Conservation (phyloP, 1,140 invertebrate species). For the Rhyacophila brunnea region DNA sequence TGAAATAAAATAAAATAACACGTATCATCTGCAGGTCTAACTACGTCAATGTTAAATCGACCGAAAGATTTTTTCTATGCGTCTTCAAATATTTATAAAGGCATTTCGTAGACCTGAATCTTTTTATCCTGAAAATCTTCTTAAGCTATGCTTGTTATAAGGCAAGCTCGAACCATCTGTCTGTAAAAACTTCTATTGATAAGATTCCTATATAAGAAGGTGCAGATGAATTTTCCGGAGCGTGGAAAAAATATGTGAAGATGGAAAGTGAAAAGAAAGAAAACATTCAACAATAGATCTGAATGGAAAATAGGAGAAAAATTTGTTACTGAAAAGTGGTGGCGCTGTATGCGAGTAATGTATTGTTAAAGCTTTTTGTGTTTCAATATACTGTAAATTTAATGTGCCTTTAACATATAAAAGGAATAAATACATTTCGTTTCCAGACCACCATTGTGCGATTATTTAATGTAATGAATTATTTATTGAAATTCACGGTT, state of each 20-base stretch:
- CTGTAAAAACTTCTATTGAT: constrained; percentile 27
- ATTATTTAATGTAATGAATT: no score
- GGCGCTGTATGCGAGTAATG: neutral
- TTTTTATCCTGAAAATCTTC: constrained; percentile 24
- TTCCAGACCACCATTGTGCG: no score
- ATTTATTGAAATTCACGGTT: no score
- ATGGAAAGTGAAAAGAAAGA: constrained; percentile 3
- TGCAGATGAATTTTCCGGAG: constrained; percentile 20
- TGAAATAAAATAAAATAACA: neutral
- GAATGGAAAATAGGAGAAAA: neutral
- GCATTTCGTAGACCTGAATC: constrained; percentile 25
- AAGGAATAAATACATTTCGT: no score
- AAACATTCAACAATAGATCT: constrained; percentile 1
- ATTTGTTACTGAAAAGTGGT: neutral
- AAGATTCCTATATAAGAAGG: constrained; percentile 16
- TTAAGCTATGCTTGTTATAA: constrained; percentile 21
- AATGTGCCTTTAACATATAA: no score
- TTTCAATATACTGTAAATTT: no score
- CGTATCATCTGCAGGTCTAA: constrained; percentile 9
- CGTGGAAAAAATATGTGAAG: neutral
- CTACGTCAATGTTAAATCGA: constrained; percentile 23
- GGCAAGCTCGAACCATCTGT: constrained; percentile 11
- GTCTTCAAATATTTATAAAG: constrained; percentile 34
- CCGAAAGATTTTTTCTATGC: constrained; percentile 27
- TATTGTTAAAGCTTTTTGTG: no score